A percentile compares a stretch with the other conserved stretches of the same genome.
Evolutionary conservation across 2,888 invertebrate genomes (phyloP).

Genomic region (Trissolcus brochymenae): DNA sequence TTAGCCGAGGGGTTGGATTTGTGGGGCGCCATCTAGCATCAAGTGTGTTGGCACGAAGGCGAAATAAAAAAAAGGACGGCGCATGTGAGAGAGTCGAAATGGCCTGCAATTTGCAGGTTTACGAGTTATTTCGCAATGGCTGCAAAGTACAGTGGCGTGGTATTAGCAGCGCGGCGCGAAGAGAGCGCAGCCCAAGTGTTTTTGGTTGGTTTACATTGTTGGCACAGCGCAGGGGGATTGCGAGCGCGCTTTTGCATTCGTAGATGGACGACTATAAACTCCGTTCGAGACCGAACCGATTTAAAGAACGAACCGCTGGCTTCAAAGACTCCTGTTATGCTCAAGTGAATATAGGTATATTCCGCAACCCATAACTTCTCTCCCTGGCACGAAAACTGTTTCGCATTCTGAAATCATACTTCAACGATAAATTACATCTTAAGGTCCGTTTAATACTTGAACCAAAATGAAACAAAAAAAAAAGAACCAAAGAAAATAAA

Average conservation of each 20-base stretch:
- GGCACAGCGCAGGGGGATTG: conserved; percentile 50
- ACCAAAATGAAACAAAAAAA: too few relatives aligned
- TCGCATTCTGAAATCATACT: too few relatives aligned
- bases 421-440: too few relatives aligned
- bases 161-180: conserved; percentile 58
- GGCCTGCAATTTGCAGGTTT: conserved; percentile 76
- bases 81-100: conserved; percentile 69
- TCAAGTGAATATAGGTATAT: conserved; percentile 6
- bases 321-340: conserved; percentile 17
- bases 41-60: conserved; percentile 1
- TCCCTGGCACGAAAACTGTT: too few relatives aligned
- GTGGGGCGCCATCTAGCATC: conserved; percentile 4
- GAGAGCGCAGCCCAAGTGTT: conserved; percentile 52
- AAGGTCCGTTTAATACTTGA: too few relatives aligned
- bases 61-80: conserved; percentile 50
- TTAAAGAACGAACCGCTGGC: conserved; percentile 15
- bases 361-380: too few relatives aligned
- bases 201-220: conserved; percentile 58
- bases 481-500: too few relatives aligned
- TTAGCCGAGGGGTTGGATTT: too few relatives aligned
- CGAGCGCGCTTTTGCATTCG: conserved; percentile 54
- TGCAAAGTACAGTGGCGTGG: conserved; percentile 75
- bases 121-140: conserved; percentile 77
- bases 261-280: conserved; percentile 62
- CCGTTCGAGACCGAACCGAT: conserved; percentile 58